These are phyloP conservation scores for Formica selysi DNA, from an alignment of 1,140 invertebrate genomes.

Conservation along the genomic window DNA sequence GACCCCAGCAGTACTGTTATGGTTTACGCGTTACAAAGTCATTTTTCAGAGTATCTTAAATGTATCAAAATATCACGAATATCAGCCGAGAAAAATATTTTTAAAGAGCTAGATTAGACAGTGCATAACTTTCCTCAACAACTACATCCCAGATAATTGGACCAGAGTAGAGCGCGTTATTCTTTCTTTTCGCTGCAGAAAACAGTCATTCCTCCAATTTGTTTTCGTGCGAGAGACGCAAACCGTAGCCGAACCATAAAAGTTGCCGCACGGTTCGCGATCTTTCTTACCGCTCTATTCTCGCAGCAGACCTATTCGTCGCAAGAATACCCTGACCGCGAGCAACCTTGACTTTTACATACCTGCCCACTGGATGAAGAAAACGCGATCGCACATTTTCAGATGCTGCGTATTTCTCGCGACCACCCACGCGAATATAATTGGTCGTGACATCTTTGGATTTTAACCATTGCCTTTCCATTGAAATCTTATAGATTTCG, in stretches of 20 bases:
- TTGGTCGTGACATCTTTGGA: neutral
- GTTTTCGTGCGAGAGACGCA: slow-evolving; percentile 9
- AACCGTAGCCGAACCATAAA: slow-evolving; percentile 42
- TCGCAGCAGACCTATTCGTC: slow-evolving; percentile 52
- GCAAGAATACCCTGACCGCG: slow-evolving; percentile 47
- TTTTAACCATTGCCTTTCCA: neutral
- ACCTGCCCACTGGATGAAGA: slow-evolving; percentile 34
- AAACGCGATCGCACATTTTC: slow-evolving; percentile 37
- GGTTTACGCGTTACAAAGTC: neutral
- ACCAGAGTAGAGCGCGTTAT: neutral
- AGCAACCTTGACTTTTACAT: slow-evolving; percentile 56
- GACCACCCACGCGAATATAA: neutral
- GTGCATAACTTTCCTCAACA: neutral
- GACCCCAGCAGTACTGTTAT: slow-evolving; percentile 28
- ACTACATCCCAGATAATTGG: neutral
- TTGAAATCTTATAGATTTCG: neutral
- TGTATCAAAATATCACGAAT: neutral
- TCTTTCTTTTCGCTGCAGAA: neutral
- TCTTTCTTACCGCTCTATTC: slow-evolving; percentile 32
- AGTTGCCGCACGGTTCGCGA: slow-evolving; percentile 11
- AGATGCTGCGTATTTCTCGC: slow-evolving; percentile 17
- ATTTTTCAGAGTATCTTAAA: neutral
- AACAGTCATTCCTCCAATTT: neutral
- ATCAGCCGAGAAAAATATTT: neutral
- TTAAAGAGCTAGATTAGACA: neutral